Percentiles rank a stretch among this genome's conserved stretches.
Conservation (phyloP, 2,113 vertebrate species). For the Chinchilla lanigera region DNA sequence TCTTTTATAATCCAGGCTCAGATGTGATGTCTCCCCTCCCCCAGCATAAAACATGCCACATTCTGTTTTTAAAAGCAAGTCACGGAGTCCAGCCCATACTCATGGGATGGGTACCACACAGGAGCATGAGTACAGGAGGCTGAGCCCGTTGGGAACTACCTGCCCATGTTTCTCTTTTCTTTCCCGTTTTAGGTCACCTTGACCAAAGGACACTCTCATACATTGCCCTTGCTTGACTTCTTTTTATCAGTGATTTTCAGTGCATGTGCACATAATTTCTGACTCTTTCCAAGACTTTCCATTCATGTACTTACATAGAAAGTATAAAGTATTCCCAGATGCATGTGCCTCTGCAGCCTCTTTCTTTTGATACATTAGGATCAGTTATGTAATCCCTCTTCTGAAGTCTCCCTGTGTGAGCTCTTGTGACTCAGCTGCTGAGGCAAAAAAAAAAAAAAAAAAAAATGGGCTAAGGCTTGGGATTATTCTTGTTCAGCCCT, state of each 20-base stretch:
- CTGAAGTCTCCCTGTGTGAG: background rate
- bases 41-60: background rate
- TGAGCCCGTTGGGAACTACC: background rate
- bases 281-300: background rate
- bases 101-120: background rate
- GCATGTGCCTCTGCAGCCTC: background rate
- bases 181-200: background rate
- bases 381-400: background rate
- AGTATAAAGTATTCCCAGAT: background rate
- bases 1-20: background rate
- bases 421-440: background rate
- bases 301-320: background rate
- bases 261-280: background rate
- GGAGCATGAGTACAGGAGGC: background rate
- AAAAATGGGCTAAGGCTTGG: too few species aligned
- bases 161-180: background rate
- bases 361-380: background rate
- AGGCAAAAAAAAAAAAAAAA: too few species aligned
- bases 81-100: background rate
- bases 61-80: background rate
- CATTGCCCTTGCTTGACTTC: background rate
- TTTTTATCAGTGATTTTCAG: background rate
- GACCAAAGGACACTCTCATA: background rate
- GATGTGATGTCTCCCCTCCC: background rate
- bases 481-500: background rate